phyloP scores from a whole-genome alignment of 1,140 invertebrate genomes.

The Augochlora pura region DNA sequence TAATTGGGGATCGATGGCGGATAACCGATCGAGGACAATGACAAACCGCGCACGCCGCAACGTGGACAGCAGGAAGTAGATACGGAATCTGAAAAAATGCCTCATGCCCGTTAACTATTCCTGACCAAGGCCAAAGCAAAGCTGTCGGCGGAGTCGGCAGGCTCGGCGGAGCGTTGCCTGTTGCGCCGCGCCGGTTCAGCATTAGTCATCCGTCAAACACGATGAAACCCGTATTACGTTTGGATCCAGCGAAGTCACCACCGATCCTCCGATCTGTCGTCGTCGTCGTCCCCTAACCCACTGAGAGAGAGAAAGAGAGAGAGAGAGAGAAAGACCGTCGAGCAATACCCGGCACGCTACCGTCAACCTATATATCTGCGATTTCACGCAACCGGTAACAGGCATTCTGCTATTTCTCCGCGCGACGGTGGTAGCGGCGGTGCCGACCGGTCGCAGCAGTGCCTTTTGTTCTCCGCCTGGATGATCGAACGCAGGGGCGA shows the following conservation, averaged over 20 bases:
- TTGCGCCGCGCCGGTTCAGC: conserved; percentile 38
- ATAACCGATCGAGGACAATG: conserved; percentile 47
- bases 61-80: conserved; percentile 60
- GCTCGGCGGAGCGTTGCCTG: conserved; percentile 38
- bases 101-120: conserved; percentile 60
- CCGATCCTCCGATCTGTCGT: background rate
- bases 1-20: conserved; percentile 23
- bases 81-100: conserved; percentile 56
- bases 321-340: too few species aligned
- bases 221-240: conserved; percentile 64
- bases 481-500: conserved; percentile 57
- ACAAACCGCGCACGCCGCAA: conserved; percentile 53
- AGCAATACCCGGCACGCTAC: background rate
- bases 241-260: conserved; percentile 43
- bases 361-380: conserved; percentile 38
- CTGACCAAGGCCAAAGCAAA: conserved; percentile 61
- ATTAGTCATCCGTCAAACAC: conserved; percentile 65
- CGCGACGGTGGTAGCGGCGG: background rate
- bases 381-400: conserved; percentile 53
- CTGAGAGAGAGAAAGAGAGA: too few species aligned
- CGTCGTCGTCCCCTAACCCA: too few species aligned
- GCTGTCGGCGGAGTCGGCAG: conserved; percentile 59
- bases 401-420: conserved; percentile 34
- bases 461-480: conserved; percentile 58
- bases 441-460: conserved; percentile 33